Base-by-base conservation (phyloP, 1,140 invertebrate genomes). In the Littorina saxatilis region DNA sequence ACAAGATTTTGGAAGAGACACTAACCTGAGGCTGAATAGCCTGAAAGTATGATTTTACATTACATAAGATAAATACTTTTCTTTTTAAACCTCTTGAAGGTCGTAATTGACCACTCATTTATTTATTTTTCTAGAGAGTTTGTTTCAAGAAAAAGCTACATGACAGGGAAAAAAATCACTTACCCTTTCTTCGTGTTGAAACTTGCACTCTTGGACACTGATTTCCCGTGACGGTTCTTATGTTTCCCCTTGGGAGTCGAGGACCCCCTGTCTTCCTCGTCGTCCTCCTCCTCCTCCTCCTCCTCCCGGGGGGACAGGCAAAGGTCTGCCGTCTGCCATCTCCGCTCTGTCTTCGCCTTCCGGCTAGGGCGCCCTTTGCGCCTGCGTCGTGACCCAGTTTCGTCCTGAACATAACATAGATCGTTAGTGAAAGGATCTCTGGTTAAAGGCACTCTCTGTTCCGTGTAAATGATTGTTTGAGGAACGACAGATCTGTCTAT, bases 291-390 rank as follows among this genome's bases (percentile, higher is more conserved):
- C 35, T 39, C 66, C 66, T 40, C 35, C 37, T 39, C 35, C 32
- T 39, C 35, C 35, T 68, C 13, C 37, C 35, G 66, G 35, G 66
- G 23, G 13, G 66, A 68, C 29, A 39, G 66, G 66, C 37, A 50
- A 13, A 72, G 23, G 68, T 72, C 23, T 0, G 39, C 37, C 13
- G 76, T 61, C 27, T 43, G 20, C 76, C 76, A 78, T 3, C 58
- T 17, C 2, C 23, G 20, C 13, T 66, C 37, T 7, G 55, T 43
- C 15, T 43, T 66, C 32, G 37, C 37, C 32, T 58, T 29, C 4
- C 76, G 55, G 27, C 76, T 63, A 5, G 76, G 76, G 20, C 76
- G 52, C 17, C 76, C 76, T 43, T 78, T 78, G 35, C 76, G 58
- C 17, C 76, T 32, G 13, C 58, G 76, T 39, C 76, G 43, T 47